phyloP scores from a whole-genome alignment of 2,888 invertebrate species.

The Drosophila diplacantha region DNA sequence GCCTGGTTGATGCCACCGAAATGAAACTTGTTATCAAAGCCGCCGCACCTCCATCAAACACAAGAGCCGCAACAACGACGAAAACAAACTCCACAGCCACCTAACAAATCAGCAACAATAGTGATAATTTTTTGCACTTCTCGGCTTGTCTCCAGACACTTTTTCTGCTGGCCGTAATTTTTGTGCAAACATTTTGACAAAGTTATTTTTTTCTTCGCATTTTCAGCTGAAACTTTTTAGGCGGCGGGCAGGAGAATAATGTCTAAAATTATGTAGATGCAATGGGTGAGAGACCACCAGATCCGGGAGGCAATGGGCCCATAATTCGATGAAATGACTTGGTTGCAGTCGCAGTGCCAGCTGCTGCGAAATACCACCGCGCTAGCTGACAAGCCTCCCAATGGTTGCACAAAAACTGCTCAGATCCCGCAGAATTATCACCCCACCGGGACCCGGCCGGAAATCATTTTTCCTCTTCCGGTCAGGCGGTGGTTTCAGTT shows the following conservation, averaged over 20 bases:
- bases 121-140: slow-evolving; percentile 65
- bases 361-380: slow-evolving; percentile 10
- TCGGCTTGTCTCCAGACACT: slow-evolving; percentile 13
- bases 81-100: slow-evolving; percentile 46
- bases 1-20: slow-evolving; percentile 11
- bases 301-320: not conserved
- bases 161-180: slow-evolving; percentile 39
- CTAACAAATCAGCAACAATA: slow-evolving; percentile 62
- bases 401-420: slow-evolving; percentile 57
- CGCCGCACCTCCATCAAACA: slow-evolving; percentile 24
- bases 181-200: slow-evolving; percentile 62
- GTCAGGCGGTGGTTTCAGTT: slow-evolving; percentile 44
- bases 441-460: slow-evolving; percentile 25
- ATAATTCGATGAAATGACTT: slow-evolving; percentile 40
- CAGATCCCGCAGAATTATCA: slow-evolving; percentile 30
- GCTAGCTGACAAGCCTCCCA: slow-evolving; percentile 45
- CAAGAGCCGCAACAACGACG: slow-evolving; percentile 9
- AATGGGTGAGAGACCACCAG: slow-evolving; percentile 18
- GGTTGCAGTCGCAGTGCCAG: slow-evolving; percentile 33
- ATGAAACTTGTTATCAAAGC: slow-evolving; percentile 30
- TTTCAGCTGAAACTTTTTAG: slow-evolving; percentile 30
- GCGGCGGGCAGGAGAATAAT: slow-evolving; percentile 41
- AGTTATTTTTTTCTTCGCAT: slow-evolving; percentile 45
- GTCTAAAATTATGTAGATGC: slow-evolving; percentile 50
- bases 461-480: slow-evolving; percentile 38